Evolutionary conservation across 2,113 vertebrate species (phyloP).

Genomic region (Tetrax tetrax): DNA sequence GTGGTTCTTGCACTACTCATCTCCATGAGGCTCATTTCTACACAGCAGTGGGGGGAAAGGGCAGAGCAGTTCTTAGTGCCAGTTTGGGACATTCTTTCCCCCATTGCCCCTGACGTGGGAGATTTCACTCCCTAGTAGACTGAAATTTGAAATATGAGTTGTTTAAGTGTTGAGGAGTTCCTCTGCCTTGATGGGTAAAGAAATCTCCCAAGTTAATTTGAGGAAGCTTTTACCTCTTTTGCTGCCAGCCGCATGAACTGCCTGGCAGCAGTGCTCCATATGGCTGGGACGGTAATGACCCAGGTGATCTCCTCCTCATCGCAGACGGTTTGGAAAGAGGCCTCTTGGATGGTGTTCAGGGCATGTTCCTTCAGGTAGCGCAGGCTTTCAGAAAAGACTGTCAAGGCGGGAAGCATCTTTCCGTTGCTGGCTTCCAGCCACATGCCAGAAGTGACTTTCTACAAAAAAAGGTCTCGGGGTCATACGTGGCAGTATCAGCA

Average conservation of each 20-base stretch:
- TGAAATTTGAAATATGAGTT: background rate
- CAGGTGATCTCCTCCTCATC: constrained; percentile 48
- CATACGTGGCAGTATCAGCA: background rate
- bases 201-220: background rate
- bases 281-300: constrained; percentile 65
- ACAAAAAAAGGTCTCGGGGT: background rate
- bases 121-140: background rate
- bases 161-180: background rate
- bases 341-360: constrained; percentile 20
- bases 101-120: background rate
- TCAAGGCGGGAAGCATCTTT: constrained; percentile 4
- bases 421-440: constrained; percentile 27
- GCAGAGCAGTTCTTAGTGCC: background rate
- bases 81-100: background rate
- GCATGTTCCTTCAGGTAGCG: constrained; percentile 21
- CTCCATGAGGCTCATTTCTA: background rate
- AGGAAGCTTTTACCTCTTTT: constrained; percentile 11
- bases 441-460: background rate
- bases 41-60: rapidly evolving
- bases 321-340: background rate
- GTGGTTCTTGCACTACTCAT: background rate
- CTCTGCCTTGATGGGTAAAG: background rate
- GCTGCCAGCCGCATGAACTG: constrained; percentile 70
- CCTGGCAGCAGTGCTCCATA: constrained; percentile 56
- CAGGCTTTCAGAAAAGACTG: background rate